Conservation (phyloP, 1,140 invertebrate genomes). For the Antheraea pernyi region DNA sequence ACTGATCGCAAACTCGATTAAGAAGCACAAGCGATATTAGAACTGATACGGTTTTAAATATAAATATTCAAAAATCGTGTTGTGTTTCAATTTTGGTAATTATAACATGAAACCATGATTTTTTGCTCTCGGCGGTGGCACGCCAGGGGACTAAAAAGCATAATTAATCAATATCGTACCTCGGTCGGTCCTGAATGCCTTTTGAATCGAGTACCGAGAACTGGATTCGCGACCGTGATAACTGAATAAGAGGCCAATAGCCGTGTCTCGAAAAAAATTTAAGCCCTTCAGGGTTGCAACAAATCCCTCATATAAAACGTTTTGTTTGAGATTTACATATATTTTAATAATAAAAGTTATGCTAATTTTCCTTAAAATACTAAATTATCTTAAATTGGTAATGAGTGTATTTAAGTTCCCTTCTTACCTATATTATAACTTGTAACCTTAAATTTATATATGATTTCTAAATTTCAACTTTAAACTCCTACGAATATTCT, state of each 20-base stretch:
- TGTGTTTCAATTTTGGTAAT: neutral
- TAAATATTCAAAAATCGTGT: neutral
- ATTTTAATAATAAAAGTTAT: too few species aligned
- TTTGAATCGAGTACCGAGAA: conserved; percentile 63
- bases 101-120: neutral
- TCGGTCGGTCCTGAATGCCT: conserved; percentile 43
- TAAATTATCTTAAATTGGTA: too few species aligned
- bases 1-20: conserved; percentile 56
- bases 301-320: neutral
- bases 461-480: too few species aligned
- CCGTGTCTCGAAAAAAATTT: conserved; percentile 60
- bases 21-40: conserved; percentile 35
- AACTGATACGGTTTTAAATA: conserved; percentile 5
- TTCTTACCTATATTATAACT: too few species aligned
- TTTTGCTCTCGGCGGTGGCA: neutral
- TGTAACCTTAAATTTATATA: too few species aligned
- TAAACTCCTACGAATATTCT: too few species aligned
- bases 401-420: too few species aligned
- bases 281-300: conserved; percentile 36
- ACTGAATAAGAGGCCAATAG: conserved; percentile 54
- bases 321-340: neutral
- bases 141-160: conserved; percentile 16
- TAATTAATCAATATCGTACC: conserved; percentile 49
- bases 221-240: conserved; percentile 53
- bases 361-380: too few species aligned